Evolutionary conservation across 2,797 vertebrate genomes (phyloP).

Genomic region (Gadopsis marmoratus): DNA sequence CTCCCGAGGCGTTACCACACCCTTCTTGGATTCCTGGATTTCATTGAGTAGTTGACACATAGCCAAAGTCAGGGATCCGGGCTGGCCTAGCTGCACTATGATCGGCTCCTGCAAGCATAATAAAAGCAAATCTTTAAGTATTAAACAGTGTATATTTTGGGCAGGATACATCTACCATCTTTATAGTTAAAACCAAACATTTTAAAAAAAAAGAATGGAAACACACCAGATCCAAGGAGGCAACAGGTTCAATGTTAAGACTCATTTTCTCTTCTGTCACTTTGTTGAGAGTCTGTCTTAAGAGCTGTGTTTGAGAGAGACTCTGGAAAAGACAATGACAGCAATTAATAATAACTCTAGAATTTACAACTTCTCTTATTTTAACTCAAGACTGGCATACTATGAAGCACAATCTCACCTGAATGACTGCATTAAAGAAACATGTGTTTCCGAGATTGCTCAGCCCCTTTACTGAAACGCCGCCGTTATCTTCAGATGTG

Average conservation of each 20-base stretch:
- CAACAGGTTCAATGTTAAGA: slow-evolving; percentile 83
- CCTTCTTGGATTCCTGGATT: slow-evolving; percentile 91
- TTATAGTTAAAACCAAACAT: background rate
- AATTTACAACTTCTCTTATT: background rate
- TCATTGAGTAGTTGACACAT: slow-evolving; percentile 94
- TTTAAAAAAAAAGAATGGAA: background rate
- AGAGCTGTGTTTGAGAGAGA: slow-evolving; percentile 93
- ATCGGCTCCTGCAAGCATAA: slow-evolving; percentile 86
- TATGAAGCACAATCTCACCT: slow-evolving; percentile 83
- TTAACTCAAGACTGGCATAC: background rate
- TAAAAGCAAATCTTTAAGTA: background rate
- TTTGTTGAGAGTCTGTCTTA: slow-evolving; percentile 89
- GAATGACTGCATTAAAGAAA: slow-evolving; percentile 98
- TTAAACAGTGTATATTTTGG: background rate
- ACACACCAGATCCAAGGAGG: slow-evolving; percentile 79
- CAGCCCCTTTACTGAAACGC: slow-evolving; percentile 89
- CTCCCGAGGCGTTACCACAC: slow-evolving; percentile 91
- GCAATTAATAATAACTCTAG: background rate
- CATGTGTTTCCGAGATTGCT: slow-evolving; percentile 98
- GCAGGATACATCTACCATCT: background rate
- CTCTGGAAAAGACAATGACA: slow-evolving; percentile 81
- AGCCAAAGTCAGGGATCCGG: slow-evolving; percentile 92
- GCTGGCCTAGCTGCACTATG: slow-evolving; percentile 87
- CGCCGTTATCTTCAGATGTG: slow-evolving; percentile 17
- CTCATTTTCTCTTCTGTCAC: slow-evolving; percentile 85